A percentile compares a stretch with the other conserved stretches of the same genome.
These are phyloP conservation scores for Notodonta ziczac DNA, from an alignment of 2,888 invertebrate species.

Conservation along the genomic window DNA sequence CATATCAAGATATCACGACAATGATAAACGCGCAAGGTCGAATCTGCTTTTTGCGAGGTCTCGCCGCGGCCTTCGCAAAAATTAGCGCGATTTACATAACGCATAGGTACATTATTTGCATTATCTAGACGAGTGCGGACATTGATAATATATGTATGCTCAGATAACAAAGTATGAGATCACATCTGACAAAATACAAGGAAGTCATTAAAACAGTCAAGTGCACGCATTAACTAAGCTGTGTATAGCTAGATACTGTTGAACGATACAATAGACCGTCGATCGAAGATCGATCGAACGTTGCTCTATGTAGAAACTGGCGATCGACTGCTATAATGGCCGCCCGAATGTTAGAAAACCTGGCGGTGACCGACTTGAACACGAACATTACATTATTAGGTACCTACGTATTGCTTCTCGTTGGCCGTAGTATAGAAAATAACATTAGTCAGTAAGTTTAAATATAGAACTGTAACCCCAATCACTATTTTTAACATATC, in stretches of 20 bases:
- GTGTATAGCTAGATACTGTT: not conserved
- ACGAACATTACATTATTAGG: too few relatives aligned
- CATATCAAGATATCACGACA: constrained; percentile 73
- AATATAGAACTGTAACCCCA: constrained; percentile 39
- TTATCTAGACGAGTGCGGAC: constrained; percentile 54
- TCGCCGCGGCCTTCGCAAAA: constrained; percentile 69
- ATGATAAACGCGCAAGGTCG: constrained; percentile 77
- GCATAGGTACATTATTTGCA: constrained; percentile 56
- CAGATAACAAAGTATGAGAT: constrained; percentile 61
- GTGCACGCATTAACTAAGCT: constrained; percentile 8
- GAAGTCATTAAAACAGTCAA: constrained; percentile 45
- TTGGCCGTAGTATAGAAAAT: constrained; percentile 16
- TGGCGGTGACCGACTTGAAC: too few relatives aligned
- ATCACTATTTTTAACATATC: constrained; percentile 34
- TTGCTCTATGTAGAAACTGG: too few relatives aligned
- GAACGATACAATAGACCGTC: too few relatives aligned
- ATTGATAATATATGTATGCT: constrained; percentile 49
- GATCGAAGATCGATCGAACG: too few relatives aligned
- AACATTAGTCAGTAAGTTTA: constrained; percentile 27
- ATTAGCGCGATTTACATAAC: constrained; percentile 79
- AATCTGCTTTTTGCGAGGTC: constrained; percentile 75
- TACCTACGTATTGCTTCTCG: too few relatives aligned
- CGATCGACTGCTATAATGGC: too few relatives aligned
- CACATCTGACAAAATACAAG: constrained; percentile 53
- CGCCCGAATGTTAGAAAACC: too few relatives aligned